Base-by-base conservation (phyloP, 2,113 vertebrate genomes). In the Perognathus longimembris region DNA sequence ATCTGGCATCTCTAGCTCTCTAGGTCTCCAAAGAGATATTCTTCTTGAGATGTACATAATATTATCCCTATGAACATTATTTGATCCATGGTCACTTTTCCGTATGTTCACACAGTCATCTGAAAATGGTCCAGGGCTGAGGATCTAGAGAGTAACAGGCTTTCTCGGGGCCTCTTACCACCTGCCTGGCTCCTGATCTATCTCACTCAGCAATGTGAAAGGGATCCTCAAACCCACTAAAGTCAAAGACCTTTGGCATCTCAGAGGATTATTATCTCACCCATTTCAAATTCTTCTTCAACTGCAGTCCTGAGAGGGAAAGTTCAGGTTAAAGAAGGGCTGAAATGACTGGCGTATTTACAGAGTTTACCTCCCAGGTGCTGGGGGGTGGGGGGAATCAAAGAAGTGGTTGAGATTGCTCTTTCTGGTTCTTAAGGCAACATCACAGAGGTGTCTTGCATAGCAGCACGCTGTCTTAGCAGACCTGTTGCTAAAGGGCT, bases 371-470 rank as follows among this genome's bases (percentile, higher is more conserved):
- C 59, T 90, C 76, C 69, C 59, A 75, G 69, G 77, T 88, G 61
- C 54, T 70, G 81, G 50, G 50, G 4, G 17, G 50, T 11, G 45
- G 45, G 45, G 45, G 14, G 12, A 38, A 73, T 38, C 66, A 76
- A 92, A 84, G 20, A 85, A 54, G 42, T 66, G n/a, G 38, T 81
- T 91, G 54, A 42, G 11, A 50, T 38, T 67, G 54, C 36, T 71
- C 57, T 90, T 92, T 74, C 63, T 94, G 45, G 84, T 87, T 91
- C 89, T 92, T 94, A 94, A 73, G 45, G 77, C 81, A 73, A 81
- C 50, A 64, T 81, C 88, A 42, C 75, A 88, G 34, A 84, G 21
- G 59, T 59, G 12, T 42, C n/a, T 69, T 74, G n/a, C 36, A 28
- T 10, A 57, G 71, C 3, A 5, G 45, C 1, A 18, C 40, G 22